Conservation (phyloP, 2,113 vertebrate genomes). For the Manacus vitellinus region DNA sequence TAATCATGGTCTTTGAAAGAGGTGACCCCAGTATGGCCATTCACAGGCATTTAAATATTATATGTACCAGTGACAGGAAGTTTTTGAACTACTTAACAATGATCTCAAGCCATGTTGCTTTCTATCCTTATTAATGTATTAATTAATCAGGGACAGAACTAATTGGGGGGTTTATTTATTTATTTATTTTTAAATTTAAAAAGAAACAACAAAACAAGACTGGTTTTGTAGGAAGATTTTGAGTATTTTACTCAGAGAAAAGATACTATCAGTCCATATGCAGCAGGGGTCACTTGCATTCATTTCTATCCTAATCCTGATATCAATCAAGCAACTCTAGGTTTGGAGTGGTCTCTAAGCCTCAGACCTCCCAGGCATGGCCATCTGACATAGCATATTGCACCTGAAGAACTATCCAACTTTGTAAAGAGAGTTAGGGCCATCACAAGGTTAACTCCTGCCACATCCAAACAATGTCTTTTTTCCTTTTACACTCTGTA, state of each 20-base stretch:
- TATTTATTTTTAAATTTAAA: background rate
- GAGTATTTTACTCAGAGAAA: background rate
- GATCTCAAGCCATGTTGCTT: background rate
- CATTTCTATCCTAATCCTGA: conserved; percentile 24
- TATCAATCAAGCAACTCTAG: conserved; percentile 25
- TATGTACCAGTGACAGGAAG: background rate
- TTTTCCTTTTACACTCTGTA: background rate
- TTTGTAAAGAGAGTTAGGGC: background rate
- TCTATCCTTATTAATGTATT: background rate
- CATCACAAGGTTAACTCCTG: background rate
- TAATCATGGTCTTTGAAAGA: background rate
- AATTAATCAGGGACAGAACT: background rate
- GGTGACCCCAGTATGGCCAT: background rate
- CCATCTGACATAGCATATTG: conserved; percentile 65
- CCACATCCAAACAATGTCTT: background rate
- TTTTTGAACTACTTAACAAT: background rate
- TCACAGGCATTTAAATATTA: background rate
- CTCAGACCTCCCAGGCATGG: conserved; percentile 39
- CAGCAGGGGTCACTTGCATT: conserved; percentile 6
- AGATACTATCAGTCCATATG: background rate
- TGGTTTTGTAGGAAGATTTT: background rate
- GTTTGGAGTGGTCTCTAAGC: conserved; percentile 37
- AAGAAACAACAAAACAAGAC: background rate
- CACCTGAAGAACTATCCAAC: conserved; percentile 33
- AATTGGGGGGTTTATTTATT: background rate